These are phyloP conservation scores for Drosophila atroscutellata DNA, from an alignment of 2,888 invertebrate genomes.

Conservation along the genomic window DNA sequence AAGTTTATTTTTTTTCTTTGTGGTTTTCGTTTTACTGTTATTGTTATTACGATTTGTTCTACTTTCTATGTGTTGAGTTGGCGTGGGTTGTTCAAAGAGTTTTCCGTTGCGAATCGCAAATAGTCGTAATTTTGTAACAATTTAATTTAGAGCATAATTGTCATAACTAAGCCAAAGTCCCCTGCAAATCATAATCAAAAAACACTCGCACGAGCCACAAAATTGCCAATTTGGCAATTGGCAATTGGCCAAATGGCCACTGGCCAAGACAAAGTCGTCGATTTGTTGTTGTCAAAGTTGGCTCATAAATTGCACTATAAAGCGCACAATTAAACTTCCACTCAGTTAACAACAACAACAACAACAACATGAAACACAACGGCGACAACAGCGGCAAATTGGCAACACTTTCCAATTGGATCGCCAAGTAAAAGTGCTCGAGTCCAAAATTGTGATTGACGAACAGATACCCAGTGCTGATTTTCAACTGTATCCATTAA, in stretches of 20 bases:
- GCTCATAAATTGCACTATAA: constrained; percentile 77
- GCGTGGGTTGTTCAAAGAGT: constrained; percentile 66
- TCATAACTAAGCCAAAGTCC: constrained; percentile 54
- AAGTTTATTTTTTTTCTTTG: constrained; percentile 41
- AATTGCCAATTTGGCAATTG: constrained; percentile 44
- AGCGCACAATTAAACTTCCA: constrained; percentile 77
- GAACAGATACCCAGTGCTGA: constrained; percentile 15
- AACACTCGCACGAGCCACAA: constrained; percentile 53
- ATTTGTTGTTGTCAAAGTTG: neutral
- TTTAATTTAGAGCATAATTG: constrained; percentile 75
- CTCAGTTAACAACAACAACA: constrained; percentile 49
- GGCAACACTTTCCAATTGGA: constrained; percentile 79
- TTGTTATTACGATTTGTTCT: constrained; percentile 53
- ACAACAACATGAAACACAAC: constrained; percentile 18
- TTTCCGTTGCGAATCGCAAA: constrained; percentile 31
- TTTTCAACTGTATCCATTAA: neutral
- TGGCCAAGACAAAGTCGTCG: neutral
- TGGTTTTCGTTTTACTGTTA: constrained; percentile 19
- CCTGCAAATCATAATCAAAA: constrained; percentile 71
- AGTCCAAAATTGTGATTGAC: constrained; percentile 1
- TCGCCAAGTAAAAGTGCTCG: constrained; percentile 56
- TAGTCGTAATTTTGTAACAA: constrained; percentile 71
- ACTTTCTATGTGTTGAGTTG: constrained; percentile 60
- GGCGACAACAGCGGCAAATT: constrained; percentile 67
- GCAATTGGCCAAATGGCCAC: constrained; percentile 48